Evolutionary conservation across 2,113 vertebrate species (phyloP).

Genomic region (Acanthisitta chloris): DNA sequence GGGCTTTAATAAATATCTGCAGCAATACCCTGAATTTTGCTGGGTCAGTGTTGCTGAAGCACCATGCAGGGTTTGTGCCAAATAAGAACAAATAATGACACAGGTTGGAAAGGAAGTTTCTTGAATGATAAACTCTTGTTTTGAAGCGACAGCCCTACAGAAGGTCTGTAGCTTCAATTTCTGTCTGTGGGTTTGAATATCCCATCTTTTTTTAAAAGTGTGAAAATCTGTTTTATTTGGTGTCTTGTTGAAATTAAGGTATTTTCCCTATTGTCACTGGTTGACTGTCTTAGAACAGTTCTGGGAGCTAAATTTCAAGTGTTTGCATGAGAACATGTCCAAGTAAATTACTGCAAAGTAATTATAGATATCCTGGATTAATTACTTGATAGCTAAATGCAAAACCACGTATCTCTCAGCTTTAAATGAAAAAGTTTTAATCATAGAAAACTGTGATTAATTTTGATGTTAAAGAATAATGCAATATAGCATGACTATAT

Average conservation of each 20-base stretch:
- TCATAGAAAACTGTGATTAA: background rate
- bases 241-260: background rate
- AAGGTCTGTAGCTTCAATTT: accelerated
- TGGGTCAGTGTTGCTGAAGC: background rate
- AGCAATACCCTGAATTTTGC: background rate
- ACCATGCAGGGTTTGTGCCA: background rate
- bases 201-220: background rate
- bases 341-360: background rate
- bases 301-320: background rate
- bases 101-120: background rate
- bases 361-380: background rate
- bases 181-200: background rate
- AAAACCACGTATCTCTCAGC: background rate
- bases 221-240: background rate
- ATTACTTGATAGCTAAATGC: background rate
- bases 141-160: background rate
- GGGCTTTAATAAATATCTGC: background rate
- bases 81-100: background rate
- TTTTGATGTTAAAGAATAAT: background rate
- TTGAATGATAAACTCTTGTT: background rate
- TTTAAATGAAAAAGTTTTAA: background rate
- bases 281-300: background rate
- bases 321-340: background rate
- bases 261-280: background rate
- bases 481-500: background rate